These are phyloP conservation scores for Cheilosia impressa DNA, from an alignment of 2,888 invertebrate species.

Conservation along the genomic window DNA sequence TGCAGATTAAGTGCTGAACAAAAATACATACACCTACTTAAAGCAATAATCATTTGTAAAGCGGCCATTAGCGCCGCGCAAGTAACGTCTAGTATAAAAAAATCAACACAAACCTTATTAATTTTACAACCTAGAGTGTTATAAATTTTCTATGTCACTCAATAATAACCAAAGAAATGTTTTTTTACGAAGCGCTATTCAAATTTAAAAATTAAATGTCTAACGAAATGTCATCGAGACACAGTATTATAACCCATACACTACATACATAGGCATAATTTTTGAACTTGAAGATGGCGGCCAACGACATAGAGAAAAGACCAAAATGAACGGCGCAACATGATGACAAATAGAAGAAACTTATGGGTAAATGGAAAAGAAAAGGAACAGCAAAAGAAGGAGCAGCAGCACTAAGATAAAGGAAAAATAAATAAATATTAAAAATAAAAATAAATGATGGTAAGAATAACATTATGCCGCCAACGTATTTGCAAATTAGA, in stretches of 20 bases:
- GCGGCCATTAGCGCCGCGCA: constrained; percentile 25
- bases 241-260: constrained; percentile 14
- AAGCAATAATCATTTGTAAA: constrained; percentile 42
- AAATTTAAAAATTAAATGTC: constrained; percentile 27
- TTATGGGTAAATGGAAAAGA: constrained; percentile 20
- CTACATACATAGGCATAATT: constrained; percentile 13
- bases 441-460: constrained; percentile 70
- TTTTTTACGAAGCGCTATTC: constrained; percentile 15
- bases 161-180: constrained; percentile 53
- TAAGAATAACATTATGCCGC: constrained; percentile 74
- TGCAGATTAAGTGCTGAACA: constrained; percentile 60
- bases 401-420: constrained; percentile 21
- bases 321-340: constrained; percentile 6
- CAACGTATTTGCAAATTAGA: constrained; percentile 75
- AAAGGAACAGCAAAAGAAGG: constrained; percentile 23
- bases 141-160: constrained; percentile 37
- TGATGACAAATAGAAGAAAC: constrained; percentile 36
- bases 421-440: constrained; percentile 56
- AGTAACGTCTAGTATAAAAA: constrained; percentile 16
- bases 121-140: constrained; percentile 29
- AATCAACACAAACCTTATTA: constrained; percentile 1
- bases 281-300: constrained; percentile 71
- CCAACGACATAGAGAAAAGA: constrained; percentile 48
- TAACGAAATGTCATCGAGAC: constrained; percentile 50
- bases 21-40: constrained; percentile 23